phyloP scores from a whole-genome alignment of 2,797 vertebrate genomes.

The Chaunax sp. region DNA sequence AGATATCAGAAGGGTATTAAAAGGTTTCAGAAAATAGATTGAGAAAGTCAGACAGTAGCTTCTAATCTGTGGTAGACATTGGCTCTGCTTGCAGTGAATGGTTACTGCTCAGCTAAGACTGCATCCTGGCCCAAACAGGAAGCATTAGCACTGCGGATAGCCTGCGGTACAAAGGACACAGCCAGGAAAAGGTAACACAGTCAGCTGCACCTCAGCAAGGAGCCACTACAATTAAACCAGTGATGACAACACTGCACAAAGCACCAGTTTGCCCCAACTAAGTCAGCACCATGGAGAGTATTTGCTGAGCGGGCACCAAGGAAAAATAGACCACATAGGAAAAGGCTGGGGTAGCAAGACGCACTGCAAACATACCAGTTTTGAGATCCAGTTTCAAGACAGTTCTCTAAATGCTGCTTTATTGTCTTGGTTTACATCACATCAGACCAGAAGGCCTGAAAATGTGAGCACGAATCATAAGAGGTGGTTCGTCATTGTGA shows the following conservation, averaged over 20 bases:
- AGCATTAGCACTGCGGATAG: slow-evolving; percentile 3
- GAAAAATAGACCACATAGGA: slow-evolving; percentile 33
- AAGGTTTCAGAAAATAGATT: slow-evolving; percentile 38
- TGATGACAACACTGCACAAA: slow-evolving; percentile 65
- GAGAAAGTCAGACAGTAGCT: slow-evolving; percentile 43
- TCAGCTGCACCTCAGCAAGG: slow-evolving; percentile 66
- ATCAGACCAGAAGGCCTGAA: slow-evolving; percentile 7
- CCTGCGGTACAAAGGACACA: slow-evolving; percentile 48
- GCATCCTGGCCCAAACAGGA: slow-evolving; percentile 33
- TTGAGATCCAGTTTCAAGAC: slow-evolving; percentile 3
- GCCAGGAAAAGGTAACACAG: slow-evolving; percentile 41
- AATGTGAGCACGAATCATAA: slow-evolving; percentile 3
- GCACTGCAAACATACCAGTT: slow-evolving; percentile 10
- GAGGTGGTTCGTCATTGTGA: slow-evolving; percentile 12
- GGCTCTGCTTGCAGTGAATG: slow-evolving; percentile 43
- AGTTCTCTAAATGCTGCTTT: background rate
- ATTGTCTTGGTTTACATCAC: background rate
- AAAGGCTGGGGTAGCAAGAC: slow-evolving; percentile 13
- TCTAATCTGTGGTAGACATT: slow-evolving; percentile 47
- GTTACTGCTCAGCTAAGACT: slow-evolving; percentile 32
- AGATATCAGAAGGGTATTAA: slow-evolving; percentile 33
- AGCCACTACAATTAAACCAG: slow-evolving; percentile 41
- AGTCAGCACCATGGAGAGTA: slow-evolving; percentile 70
- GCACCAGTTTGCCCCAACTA: slow-evolving; percentile 49
- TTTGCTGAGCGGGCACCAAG: slow-evolving; percentile 57